These are phyloP conservation scores for Bos taurus DNA, from an alignment of 2,113 vertebrate genomes.

Conservation along the genomic window ARS-UCD2.0 NC_037329.1:108799001-108799500, in stretches of 20 bases:
- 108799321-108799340: background rate
- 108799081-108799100: background rate
- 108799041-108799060: background rate
- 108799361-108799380: conserved; percentile 23
- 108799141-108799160: background rate
- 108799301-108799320: background rate
- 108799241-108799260: too few species aligned
- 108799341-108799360: background rate
- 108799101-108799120: conserved; percentile 23
- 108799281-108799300: background rate
- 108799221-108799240: background rate
- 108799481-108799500: conserved; percentile 27
- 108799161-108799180: conserved; percentile 26
- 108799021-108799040: background rate
- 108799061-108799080: background rate
- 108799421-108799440: conserved; percentile 23
- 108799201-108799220: background rate
- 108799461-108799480: conserved; percentile 28
- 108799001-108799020: background rate
- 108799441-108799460: conserved; percentile 41
- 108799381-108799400: conserved; percentile 5
- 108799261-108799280: background rate
- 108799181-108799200: background rate
- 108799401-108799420: background rate
- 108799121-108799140: conserved; percentile 40